Percentiles rank a stretch among this genome's conserved stretches.
Evolutionary conservation across 2,888 invertebrate species (phyloP).

Genomic region (Drosophila mettleri): DNA sequence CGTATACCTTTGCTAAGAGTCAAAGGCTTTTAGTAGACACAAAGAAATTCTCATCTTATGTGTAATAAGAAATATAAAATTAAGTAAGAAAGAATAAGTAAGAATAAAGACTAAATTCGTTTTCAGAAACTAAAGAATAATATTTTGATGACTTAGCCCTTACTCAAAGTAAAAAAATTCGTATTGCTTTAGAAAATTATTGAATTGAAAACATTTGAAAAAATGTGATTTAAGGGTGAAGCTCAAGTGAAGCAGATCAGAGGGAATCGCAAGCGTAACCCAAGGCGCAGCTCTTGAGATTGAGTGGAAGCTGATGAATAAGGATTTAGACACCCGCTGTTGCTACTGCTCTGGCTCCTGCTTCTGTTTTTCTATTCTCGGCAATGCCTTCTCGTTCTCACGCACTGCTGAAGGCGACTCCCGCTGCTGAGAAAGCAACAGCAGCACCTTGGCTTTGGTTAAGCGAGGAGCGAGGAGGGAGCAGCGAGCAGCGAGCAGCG

Average conservation of each 20-base stretch:
- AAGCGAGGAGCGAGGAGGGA: not conserved
- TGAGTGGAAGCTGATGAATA: slow-evolving; percentile 22
- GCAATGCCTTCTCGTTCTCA: slow-evolving; percentile 56
- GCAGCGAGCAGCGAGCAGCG: not conserved
- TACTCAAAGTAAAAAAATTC: not conserved
- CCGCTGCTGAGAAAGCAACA: slow-evolving; percentile 81
- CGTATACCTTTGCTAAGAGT: no score
- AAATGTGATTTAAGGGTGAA: slow-evolving; percentile 13
- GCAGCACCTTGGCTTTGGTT: slow-evolving; percentile 46
- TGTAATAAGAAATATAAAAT: no score
- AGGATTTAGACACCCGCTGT: slow-evolving; percentile 38
- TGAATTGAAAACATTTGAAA: slow-evolving; percentile 3
- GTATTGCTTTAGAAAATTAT: slow-evolving; percentile 1
- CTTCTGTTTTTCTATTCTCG: slow-evolving; percentile 15
- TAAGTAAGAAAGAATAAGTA: no score
- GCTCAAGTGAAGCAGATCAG: not conserved
- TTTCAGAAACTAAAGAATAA: not conserved
- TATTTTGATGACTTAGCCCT: slow-evolving; percentile 3
- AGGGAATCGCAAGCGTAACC: slow-evolving; percentile 16
- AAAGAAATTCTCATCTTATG: no score
- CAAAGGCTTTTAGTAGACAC: no score
- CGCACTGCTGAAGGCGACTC: slow-evolving; percentile 51
- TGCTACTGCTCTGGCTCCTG: slow-evolving; percentile 13
- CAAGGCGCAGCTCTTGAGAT: slow-evolving; percentile 32
- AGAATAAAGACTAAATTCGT: not conserved